Evolutionary conservation across 2,888 invertebrate genomes (phyloP), one percentile per base, ranked within the genome.

Genomic region (Zaprionus obscuricornis): DNA sequence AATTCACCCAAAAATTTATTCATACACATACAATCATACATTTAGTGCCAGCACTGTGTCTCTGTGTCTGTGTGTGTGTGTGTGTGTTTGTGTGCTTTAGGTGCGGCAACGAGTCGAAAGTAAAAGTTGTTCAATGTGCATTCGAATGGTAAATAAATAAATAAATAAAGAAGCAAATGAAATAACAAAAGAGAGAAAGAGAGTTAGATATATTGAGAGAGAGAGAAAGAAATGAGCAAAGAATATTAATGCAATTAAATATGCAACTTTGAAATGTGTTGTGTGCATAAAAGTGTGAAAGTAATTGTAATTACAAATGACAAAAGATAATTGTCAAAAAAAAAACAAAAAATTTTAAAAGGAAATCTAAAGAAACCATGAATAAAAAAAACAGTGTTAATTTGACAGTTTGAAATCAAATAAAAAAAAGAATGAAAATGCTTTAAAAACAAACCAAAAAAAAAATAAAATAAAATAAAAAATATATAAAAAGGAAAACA

Each of bases 121-220:
- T 70, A 62, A 84, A 84, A 78, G 74, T 73, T 64, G 55, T 57
- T 55, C 57, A 54, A 57, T 63, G 85, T 78, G 74, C 69, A 58
- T 14, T 14, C 40, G 46, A 71, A 64, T 43, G 58, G 49, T 78
- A 65, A 66, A 81, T 73, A 69, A 69, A 76, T 79, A 76, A 66
- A 68, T 65, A 56, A 66, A 45, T 16, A 45, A 56, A 18, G 39
- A 26, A 43, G 11, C 33, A 51, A 29, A 46, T 52, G 11, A 20
- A 16, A 17, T 14, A 33, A 33, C 27, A 57, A 18, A 24, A 8
- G 34, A 40, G 37, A 45, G 5, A 55, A 39, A 27, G 50, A 27
- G 22, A 50, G 33, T 2, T n/a, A 36, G 40, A 27, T n/a, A n/a
- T n/a, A n/a, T n/a, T n/a, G 16, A 11, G 17, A 40, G 29, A n/a